Evolutionary conservation across 1,140 invertebrate genomes (phyloP), one percentile per base, ranked within the genome.

Genomic region (Procambarus clarkii): DNA sequence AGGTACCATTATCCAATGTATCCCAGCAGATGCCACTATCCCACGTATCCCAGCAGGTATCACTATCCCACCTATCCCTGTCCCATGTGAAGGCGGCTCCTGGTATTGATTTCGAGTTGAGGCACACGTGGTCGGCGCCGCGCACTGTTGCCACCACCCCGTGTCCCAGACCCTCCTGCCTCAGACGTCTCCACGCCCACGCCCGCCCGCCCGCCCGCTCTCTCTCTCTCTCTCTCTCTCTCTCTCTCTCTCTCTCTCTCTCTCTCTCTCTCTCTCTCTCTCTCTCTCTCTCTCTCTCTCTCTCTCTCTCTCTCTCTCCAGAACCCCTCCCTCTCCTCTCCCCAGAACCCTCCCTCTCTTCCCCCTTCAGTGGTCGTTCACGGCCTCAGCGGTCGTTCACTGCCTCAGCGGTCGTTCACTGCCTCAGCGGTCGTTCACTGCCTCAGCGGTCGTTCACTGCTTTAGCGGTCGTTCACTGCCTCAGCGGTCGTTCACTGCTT

Each of bases 51-150:
- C 34, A 34, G 34, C 34, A 34, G 34, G 34, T 34, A 34, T 34
- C 34, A 34, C 34, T 34, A 34, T 34, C 48, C 79, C 79, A 54
- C 8, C 79, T 50, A 13, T 48, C 24, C 80, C 80, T 82, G 50
- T n/a, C 60, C 5, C n/a, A 24, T 50, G 50, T 34, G 80, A 45
- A 34, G 48, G 80, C 24, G 80, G 44, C 80, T 58, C 80, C 11
- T 50, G 50, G 80, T 82, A 82, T 82, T 82, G 80, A 82, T 82
- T 82, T 82, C 80, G 80, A 60, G 80, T 82, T 60, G 50, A 82
- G 34, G 54, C 80, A 34, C 34, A 69, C 64, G 80, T 60, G 54
- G 80, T 60, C 50, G 54, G 80, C 50, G 54, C 54, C 80, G 80
- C 80, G 80, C 80, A 82, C 80, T 18, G 4, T 34, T 34, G 54